These are phyloP conservation scores for Drosophila rufa DNA, from an alignment of 1,140 invertebrate genomes.

Conservation along the genomic window DNA sequence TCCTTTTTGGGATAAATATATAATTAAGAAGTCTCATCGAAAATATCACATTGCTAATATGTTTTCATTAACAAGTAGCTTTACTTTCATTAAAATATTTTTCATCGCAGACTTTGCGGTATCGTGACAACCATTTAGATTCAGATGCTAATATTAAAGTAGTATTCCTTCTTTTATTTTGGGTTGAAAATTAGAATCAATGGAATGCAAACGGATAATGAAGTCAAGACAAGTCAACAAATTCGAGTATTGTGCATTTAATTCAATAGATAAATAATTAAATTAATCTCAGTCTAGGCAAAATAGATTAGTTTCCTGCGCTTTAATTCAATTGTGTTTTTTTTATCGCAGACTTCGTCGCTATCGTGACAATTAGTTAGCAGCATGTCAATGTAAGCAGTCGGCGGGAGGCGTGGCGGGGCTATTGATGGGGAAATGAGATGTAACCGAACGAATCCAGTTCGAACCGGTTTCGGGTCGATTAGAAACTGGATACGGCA, in stretches of 20 bases:
- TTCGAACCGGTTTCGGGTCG: slow-evolving; percentile 44
- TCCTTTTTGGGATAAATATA: too few relatives aligned
- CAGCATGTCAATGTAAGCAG: slow-evolving; percentile 43
- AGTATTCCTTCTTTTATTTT: neutral
- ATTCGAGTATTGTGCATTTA: neutral
- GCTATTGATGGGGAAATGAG: slow-evolving; percentile 29
- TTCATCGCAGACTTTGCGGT: neutral
- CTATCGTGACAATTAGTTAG: slow-evolving; percentile 53
- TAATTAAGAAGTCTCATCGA: neutral
- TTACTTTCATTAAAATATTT: neutral
- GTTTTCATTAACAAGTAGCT: neutral
- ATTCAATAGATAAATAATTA: slow-evolving; percentile 16
- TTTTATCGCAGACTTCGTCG: slow-evolving; percentile 25
- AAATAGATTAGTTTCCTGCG: slow-evolving; percentile 34
- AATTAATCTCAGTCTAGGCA: slow-evolving; percentile 3
- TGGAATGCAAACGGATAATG: too few relatives aligned
- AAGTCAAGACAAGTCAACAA: neutral
- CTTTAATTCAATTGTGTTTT: slow-evolving; percentile 40
- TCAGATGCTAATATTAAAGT: too few relatives aligned
- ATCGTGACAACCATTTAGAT: neutral
- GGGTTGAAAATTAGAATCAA: neutral
- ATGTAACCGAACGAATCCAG: slow-evolving; percentile 32
- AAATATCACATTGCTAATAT: neutral
- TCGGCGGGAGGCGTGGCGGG: slow-evolving; percentile 7
- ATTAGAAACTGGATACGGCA: slow-evolving; percentile 38